A percentile compares a stretch with the other conserved stretches of the same genome.
Conservation (phyloP, 64 coral and sea anemone species). For the Montipora efflorescens region DNA sequence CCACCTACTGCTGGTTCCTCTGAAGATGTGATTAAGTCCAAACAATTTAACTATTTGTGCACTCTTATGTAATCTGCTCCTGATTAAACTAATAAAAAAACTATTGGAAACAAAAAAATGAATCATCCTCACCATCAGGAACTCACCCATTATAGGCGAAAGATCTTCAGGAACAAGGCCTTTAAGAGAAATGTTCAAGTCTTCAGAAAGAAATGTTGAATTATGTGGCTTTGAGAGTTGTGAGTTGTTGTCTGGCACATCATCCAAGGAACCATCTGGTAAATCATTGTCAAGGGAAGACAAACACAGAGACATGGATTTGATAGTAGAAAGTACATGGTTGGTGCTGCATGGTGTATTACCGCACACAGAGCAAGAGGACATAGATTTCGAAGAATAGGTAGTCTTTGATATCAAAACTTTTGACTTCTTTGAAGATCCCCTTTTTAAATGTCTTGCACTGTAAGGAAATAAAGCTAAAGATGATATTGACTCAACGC, state of each 20-base stretch:
- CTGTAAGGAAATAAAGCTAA: background rate
- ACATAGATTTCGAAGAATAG: conserved; percentile 40
- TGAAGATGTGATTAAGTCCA: background rate
- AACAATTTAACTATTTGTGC: background rate
- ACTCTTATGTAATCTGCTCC: too few species aligned
- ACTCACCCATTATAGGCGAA: conserved; percentile 20
- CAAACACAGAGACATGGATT: conserved; percentile 29
- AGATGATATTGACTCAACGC: too few species aligned
- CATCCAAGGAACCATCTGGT: conserved; percentile 9
- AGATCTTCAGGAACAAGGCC: conserved; percentile 23
- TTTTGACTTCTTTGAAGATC: conserved; percentile 13
- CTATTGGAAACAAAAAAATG: background rate
- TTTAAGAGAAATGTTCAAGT: background rate
- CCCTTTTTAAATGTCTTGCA: background rate
- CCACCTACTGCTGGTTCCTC: background rate
- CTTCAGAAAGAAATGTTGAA: conserved; percentile 28
- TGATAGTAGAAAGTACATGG: background rate
- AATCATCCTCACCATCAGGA: background rate
- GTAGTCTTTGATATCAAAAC: background rate
- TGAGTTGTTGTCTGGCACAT: background rate
- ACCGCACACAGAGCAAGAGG: conserved; percentile 1
- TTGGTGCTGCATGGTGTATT: background rate
- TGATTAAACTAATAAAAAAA: too few species aligned
- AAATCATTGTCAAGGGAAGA: background rate
- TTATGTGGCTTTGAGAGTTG: conserved; percentile 14